A percentile compares a stretch with the other conserved stretches of the same genome.
Conservation (phyloP, 2,888 invertebrate genomes). For the Anaspis maculata region DNA sequence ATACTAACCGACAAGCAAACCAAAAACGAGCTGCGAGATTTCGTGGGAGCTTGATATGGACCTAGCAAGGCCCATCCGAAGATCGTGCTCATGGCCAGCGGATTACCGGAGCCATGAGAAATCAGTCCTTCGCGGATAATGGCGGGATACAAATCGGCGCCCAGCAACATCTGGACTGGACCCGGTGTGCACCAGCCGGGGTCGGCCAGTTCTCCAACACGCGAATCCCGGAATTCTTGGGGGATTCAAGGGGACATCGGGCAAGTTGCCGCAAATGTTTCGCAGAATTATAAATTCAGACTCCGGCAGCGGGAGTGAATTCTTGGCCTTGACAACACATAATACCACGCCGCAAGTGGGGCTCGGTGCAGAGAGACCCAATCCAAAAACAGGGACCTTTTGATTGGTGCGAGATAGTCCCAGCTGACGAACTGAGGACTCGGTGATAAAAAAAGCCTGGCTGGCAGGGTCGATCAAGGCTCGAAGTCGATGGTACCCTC, state of each 20-base stretch:
- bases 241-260: too few relatives aligned
- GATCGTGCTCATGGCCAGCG: neutral
- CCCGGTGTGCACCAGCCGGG: neutral
- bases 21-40: neutral
- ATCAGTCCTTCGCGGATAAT: neutral
- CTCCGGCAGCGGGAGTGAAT: neutral
- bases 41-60: neutral
- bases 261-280: too few relatives aligned
- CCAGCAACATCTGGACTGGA: neutral
- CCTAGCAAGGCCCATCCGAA: slow-evolving; percentile 1
- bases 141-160: slow-evolving; percentile 1
- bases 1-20: neutral
- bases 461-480: slow-evolving; percentile 1
- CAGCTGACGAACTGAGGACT: neutral
- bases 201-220: neutral
- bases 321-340: neutral
- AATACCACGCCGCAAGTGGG: neutral
- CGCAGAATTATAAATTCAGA: too few relatives aligned
- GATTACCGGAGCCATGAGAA: neutral
- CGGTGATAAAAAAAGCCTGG: neutral
- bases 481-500: neutral
- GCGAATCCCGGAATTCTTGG: neutral
- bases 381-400: neutral
- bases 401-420: neutral
- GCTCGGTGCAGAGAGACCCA: neutral